Percentiles rank a stretch among this genome's conserved stretches.
phyloP scores from a whole-genome alignment of 2,888 invertebrate genomes.

The Lamellibrachia columna region DNA sequence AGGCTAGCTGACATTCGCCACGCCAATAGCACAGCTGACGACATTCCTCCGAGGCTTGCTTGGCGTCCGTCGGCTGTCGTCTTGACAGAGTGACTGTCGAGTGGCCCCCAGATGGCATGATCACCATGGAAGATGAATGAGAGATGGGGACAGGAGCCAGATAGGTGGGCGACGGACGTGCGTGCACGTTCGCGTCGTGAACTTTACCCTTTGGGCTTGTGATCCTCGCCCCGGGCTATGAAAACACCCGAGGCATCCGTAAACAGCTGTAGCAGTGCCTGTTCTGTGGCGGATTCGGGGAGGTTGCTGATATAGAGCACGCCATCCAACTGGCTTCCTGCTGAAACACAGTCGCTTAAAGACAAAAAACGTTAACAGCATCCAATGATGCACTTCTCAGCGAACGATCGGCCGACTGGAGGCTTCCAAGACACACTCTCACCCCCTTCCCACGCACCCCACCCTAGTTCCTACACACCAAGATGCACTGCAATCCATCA shows the following conservation, averaged over 20 bases:
- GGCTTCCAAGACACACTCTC: not conserved
- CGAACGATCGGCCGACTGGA: not conserved
- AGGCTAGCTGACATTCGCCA: not conserved
- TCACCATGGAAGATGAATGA: slow-evolving; percentile 6
- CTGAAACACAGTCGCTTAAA: slow-evolving; percentile 16
- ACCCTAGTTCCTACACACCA: not conserved
- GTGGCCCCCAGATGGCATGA: not conserved
- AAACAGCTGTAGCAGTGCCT: slow-evolving; percentile 12
- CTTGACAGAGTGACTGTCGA: not conserved
- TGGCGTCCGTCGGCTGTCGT: not conserved
- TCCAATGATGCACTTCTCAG: slow-evolving; percentile 11
- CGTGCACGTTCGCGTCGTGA: not conserved
- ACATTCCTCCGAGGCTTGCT: not conserved
- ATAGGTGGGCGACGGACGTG: slow-evolving; percentile 2
- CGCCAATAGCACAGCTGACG: not conserved
- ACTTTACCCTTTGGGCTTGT: slow-evolving; percentile 16
- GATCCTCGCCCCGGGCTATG: slow-evolving; percentile 5
- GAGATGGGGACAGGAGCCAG: not conserved
- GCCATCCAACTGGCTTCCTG: slow-evolving; percentile 16
- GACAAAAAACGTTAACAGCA: slow-evolving; percentile 10
- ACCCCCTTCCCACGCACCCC: not conserved
- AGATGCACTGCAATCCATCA: not conserved
- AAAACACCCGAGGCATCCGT: slow-evolving; percentile 6
- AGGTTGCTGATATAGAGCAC: slow-evolving; percentile 16
- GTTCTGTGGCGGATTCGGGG: not conserved